Percentiles rank a stretch among this genome's conserved stretches.
Conservation (phyloP, 1,140 invertebrate genomes). For the Panulirus ornatus region DNA sequence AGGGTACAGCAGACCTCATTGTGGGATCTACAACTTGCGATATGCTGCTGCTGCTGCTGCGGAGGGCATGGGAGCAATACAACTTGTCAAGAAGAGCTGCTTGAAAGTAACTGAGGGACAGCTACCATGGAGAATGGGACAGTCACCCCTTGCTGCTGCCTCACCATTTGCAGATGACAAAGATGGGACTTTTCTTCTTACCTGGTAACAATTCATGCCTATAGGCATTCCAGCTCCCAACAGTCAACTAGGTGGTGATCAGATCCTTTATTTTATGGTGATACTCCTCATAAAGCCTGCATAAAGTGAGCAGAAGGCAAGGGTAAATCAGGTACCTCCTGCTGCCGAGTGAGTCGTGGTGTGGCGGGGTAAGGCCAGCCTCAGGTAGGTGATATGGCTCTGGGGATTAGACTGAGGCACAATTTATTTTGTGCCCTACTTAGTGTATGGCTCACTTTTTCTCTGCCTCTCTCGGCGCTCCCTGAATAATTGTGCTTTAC, state of each 20-base stretch:
- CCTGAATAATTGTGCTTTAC: conserved; percentile 72
- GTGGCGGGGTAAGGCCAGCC: conserved; percentile 66
- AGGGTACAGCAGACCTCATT: conserved; percentile 59
- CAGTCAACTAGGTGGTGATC: conserved; percentile 33
- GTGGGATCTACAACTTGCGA: conserved; percentile 61
- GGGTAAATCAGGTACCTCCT: conserved; percentile 22
- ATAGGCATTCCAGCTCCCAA: conserved; percentile 24
- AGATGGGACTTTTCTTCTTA: conserved; percentile 6
- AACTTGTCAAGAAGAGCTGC: conserved; percentile 63
- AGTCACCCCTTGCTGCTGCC: conserved; percentile 39
- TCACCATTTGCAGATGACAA: conserved; percentile 15
- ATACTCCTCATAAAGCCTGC: conserved; percentile 41
- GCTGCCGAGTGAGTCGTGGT: conserved; percentile 60
- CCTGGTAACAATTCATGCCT: conserved; percentile 8
- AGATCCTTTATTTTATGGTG: conserved; percentile 29
- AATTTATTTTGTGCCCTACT: conserved; percentile 26
- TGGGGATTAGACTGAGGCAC: conserved; percentile 48
- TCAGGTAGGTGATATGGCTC: conserved; percentile 53
- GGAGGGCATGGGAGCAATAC: conserved; percentile 60
- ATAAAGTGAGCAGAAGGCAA: conserved; percentile 34
- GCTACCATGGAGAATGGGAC: conserved; percentile 9
- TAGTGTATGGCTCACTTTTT: conserved; percentile 57
- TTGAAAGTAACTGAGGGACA: conserved; percentile 42
- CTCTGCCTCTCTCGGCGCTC: conserved; percentile 68
- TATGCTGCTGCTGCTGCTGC: conserved; percentile 61